phyloP scores from a whole-genome alignment of 2,113 vertebrate genomes.

The Pionites leucogaster region DNA sequence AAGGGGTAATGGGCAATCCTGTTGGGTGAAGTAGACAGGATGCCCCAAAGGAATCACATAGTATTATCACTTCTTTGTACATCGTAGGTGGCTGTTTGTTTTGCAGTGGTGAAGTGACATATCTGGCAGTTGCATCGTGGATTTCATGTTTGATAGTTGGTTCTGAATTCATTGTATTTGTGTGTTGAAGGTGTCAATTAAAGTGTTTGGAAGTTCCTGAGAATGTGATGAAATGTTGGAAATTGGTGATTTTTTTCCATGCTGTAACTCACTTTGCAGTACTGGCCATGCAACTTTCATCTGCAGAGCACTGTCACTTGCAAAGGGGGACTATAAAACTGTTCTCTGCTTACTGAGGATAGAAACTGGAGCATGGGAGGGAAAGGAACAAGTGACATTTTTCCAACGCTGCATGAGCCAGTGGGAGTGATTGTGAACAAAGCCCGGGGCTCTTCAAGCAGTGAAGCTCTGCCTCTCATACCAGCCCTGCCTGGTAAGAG shows the following conservation, averaged over 20 bases:
- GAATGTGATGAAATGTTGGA: neutral
- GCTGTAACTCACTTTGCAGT: neutral
- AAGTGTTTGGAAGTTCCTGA: neutral
- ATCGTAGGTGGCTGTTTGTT: neutral
- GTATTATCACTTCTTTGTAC: neutral
- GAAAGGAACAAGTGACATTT: constrained; percentile 23
- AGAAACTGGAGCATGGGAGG: constrained; percentile 24
- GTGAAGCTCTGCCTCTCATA: neutral
- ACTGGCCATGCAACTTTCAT: neutral
- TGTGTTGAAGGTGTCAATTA: neutral
- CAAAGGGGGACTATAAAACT: neutral
- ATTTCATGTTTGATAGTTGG: neutral
- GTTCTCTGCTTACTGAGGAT: neutral
- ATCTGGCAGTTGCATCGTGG: neutral
- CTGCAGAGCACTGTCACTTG: neutral
- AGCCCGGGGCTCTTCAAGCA: constrained; percentile 55
- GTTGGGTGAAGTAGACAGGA: neutral
- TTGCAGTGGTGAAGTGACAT: neutral
- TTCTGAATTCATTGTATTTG: neutral
- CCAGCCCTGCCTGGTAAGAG: constrained; percentile 20
- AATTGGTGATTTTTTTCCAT: fast-evolving
- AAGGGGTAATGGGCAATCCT: neutral
- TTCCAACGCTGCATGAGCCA: neutral
- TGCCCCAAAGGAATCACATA: fast-evolving
- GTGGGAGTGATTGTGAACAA: constrained; percentile 54